Conservation (phyloP, 2,797 vertebrate genomes). For the Gymnoscopelus braueri region DNA sequence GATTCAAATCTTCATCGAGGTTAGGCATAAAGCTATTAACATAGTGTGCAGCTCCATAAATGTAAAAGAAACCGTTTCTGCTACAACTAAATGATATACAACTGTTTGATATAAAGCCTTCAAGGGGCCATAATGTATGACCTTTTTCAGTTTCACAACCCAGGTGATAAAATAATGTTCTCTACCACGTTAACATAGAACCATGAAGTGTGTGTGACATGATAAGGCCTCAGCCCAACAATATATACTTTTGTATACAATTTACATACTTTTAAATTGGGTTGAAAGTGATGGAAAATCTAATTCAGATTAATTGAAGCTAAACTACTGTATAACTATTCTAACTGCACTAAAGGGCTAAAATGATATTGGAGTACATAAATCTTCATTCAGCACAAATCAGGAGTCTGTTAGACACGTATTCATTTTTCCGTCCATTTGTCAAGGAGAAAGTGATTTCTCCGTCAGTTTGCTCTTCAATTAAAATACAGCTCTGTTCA, state of each 20-base stretch:
- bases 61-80: no score
- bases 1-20: no score
- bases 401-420: constrained; percentile 18
- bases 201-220: no score
- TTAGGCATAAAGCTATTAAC: no score
- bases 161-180: no score
- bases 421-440: constrained; percentile 33
- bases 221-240: not conserved
- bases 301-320: constrained; percentile 7
- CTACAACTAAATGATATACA: no score
- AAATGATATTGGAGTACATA: constrained; percentile 37
- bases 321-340: constrained; percentile 33
- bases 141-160: no score
- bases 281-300: not conserved
- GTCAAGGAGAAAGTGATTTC: constrained; percentile 33
- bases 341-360: constrained; percentile 26
- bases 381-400: constrained; percentile 52
- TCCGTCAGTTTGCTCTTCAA: constrained; percentile 19
- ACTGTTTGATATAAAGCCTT: no score
- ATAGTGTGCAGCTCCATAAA: no score
- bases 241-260: not conserved
- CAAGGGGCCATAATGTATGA: no score
- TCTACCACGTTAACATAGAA: no score
- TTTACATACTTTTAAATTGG: no score
- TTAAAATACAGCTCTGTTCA: constrained; percentile 20